These are phyloP conservation scores for Agelastica alni DNA, from an alignment of 2,888 invertebrate genomes.

Conservation along the genomic window DNA sequence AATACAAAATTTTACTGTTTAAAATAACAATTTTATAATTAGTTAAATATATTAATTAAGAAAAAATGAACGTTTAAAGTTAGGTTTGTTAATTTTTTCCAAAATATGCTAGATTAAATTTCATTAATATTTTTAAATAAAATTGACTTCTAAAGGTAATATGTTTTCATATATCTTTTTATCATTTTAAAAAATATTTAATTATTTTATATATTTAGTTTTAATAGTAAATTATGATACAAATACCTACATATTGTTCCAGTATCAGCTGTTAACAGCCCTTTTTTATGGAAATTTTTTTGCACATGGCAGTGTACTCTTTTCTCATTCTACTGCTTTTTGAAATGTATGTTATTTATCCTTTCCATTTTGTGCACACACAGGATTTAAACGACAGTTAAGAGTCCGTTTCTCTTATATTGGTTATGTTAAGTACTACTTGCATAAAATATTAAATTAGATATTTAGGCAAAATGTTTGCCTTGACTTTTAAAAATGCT, in stretches of 20 bases:
- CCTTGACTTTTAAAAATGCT: not conserved
- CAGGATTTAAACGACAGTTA: slow-evolving; percentile 51
- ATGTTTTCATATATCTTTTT: too few relatives aligned
- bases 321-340: slow-evolving; percentile 36
- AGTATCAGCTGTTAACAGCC: not conserved
- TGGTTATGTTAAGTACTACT: slow-evolving; percentile 33
- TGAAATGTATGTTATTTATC: slow-evolving; percentile 44
- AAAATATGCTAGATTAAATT: too few relatives aligned
- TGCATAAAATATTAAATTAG: slow-evolving; percentile 4
- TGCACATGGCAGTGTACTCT: slow-evolving; percentile 41
- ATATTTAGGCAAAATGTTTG: slow-evolving; percentile 8
- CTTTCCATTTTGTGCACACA: slow-evolving; percentile 50
- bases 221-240: too few relatives aligned
- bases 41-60: too few relatives aligned
- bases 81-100: too few relatives aligned
- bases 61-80: too few relatives aligned
- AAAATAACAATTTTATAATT: too few relatives aligned
- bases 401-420: slow-evolving; percentile 44
- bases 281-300: slow-evolving; percentile 6
- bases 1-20: too few relatives aligned
- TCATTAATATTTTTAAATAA: too few relatives aligned
- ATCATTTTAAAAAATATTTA: not conserved
- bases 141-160: too few relatives aligned
- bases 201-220: not conserved
- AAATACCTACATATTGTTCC: not conserved